phyloP scores from a whole-genome alignment of 2,888 invertebrate genomes.

The Pyralis farinalis region DNA sequence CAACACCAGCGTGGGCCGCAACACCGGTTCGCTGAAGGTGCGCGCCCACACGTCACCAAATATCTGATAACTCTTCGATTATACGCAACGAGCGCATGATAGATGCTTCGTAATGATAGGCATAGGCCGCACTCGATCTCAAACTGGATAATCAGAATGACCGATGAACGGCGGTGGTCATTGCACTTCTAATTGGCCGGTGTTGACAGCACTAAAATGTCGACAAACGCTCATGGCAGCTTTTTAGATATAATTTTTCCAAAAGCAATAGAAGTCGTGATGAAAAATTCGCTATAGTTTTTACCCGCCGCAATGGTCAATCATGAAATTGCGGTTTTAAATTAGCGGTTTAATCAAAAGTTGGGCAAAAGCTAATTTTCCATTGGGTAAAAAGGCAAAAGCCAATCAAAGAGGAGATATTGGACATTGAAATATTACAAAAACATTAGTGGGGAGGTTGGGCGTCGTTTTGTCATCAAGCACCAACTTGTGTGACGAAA shows the following conservation, averaged over 20 bases:
- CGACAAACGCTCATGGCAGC: too few relatives aligned
- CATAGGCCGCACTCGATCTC: slow-evolving; percentile 8
- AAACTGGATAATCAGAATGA: slow-evolving; percentile 12
- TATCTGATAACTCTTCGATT: slow-evolving; percentile 17
- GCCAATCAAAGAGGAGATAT: too few relatives aligned
- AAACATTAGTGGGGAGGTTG: slow-evolving; percentile 11
- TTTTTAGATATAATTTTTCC: neutral
- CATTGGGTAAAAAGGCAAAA: slow-evolving; percentile 2
- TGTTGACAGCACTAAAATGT: neutral
- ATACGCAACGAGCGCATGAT: slow-evolving; percentile 10
- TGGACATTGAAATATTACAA: slow-evolving; percentile 8
- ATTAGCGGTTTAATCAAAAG: slow-evolving; percentile 7
- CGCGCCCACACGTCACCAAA: slow-evolving; percentile 18
- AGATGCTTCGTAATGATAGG: slow-evolving; percentile 15
- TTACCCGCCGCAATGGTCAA: neutral
- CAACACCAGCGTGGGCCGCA: slow-evolving; percentile 32
- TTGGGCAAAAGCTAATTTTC: slow-evolving; percentile 11
- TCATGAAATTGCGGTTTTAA: slow-evolving; percentile 9
- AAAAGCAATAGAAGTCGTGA: slow-evolving; percentile 1
- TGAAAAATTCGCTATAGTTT: slow-evolving; percentile 7
- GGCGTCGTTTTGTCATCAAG: slow-evolving; percentile 25
- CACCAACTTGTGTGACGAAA: slow-evolving; percentile 22
- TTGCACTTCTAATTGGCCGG: slow-evolving; percentile 8
- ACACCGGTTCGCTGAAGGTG: slow-evolving; percentile 38
- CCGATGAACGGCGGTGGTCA: slow-evolving; percentile 7